Base-by-base conservation (phyloP, 2,797 vertebrate genomes). In the Oryzias sinensis region DNA sequence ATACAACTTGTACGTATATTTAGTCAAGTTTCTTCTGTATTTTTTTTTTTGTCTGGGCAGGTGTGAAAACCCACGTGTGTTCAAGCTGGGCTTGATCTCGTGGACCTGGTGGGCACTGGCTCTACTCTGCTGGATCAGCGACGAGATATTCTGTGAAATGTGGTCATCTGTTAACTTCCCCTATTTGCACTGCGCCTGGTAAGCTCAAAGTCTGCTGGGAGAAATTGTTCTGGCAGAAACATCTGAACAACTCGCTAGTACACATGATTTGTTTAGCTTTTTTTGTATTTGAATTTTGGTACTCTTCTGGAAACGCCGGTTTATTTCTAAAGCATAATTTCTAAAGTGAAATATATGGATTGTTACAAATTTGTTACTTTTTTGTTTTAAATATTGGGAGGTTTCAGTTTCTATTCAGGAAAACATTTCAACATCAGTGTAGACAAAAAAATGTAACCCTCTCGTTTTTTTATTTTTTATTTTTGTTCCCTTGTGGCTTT, bases 151-250 rank as follows among this genome's bases (percentile, higher is more conserved):
- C 91, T 99, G 97, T 58, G 97, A 99, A 83, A 94, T 96, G 86
- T 94, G 96, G 92, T 96, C 96, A 0, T 95, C 94, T 6, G 93
- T 99, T 82, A 98, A 99, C 90, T 99, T 99, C 37, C 97, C 97
- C 0, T 99, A 97, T 79, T 85, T 98, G 64, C 97, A 99, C 85
- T 99, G 96, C 42, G 94, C 93, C 52, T 99, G 97, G 97, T 98
- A 83, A 94, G 95, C 77, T 70, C 43, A 67, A 22, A 44, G 5
- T 37, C 37, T 14, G 9, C 47, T 50, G 11, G 1, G n/a, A 43
- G 40, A 57, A 20, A 42, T 37, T 3, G 33, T 13, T 11, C 9
- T 11, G 11, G 2, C 47, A 4, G 24, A 25, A 15, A 25, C 25
- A 5, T 46, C 6, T 1, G 14, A 4, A 6, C 14, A 40, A 9